Percentiles rank a stretch among this genome's conserved stretches.
These are phyloP conservation scores for Avahi laniger DNA, from an alignment of 2,797 vertebrate genomes.

Conservation along the genomic window DNA sequence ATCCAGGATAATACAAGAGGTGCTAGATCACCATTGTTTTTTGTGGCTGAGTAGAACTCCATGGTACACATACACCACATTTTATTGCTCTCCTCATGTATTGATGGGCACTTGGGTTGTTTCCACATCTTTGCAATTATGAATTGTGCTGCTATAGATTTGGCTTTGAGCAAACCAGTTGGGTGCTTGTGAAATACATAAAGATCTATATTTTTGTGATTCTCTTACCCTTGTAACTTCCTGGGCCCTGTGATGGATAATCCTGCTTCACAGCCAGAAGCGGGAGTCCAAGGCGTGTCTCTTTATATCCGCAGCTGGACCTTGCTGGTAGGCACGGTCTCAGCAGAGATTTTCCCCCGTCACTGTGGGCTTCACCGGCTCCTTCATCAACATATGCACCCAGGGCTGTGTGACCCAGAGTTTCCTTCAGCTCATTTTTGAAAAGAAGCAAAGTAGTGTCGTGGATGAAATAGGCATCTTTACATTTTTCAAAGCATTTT, in stretches of 20 bases:
- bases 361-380: neutral
- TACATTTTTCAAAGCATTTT: conserved; percentile 24
- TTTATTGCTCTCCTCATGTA: too few relatives aligned
- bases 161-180: neutral
- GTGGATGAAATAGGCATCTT: neutral
- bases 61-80: too few relatives aligned
- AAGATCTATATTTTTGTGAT: neutral
- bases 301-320: neutral
- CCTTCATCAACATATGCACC: neutral
- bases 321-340: neutral
- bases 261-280: neutral
- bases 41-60: too few relatives aligned
- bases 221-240: neutral
- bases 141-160: neutral
- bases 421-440: neutral
- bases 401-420: neutral
- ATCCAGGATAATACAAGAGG: too few relatives aligned
- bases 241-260: neutral
- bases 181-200: neutral
- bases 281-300: rapidly evolving
- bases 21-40: too few relatives aligned
- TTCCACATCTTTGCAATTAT: too few relatives aligned
- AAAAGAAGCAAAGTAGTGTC: neutral
- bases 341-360: neutral
- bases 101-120: too few relatives aligned